These are phyloP conservation scores for Drosophila suzukii DNA, from an alignment of 1,140 invertebrate genomes.

Conservation along the genomic window DNA sequence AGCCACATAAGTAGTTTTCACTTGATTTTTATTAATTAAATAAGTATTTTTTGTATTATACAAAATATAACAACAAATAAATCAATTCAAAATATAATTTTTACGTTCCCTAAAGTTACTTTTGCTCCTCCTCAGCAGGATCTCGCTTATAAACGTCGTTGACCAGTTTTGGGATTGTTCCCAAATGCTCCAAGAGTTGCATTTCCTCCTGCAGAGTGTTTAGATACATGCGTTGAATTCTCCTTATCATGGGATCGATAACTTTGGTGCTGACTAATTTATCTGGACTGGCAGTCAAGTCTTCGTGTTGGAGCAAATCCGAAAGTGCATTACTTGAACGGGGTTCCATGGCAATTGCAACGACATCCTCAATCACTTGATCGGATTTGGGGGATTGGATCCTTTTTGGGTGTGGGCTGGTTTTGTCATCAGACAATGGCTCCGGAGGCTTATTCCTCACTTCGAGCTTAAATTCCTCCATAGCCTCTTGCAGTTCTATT, in stretches of 20 bases:
- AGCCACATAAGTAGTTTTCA: no score
- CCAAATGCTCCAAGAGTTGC: constrained; percentile 52
- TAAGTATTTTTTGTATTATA: no score
- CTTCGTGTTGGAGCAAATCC: background rate
- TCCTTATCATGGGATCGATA: constrained; percentile 51
- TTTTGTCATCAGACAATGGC: background rate
- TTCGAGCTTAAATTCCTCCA: constrained; percentile 17
- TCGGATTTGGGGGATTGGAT: background rate
- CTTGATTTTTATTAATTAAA: no score
- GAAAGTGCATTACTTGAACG: background rate
- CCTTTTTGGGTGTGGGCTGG: background rate
- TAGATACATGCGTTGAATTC: constrained; percentile 53
- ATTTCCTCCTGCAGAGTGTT: constrained; percentile 52
- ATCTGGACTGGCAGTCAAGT: constrained; percentile 20
- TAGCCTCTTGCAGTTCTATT: constrained; percentile 46
- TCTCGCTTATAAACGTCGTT: constrained; percentile 44
- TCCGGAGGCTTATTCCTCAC: background rate
- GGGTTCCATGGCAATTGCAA: no score
- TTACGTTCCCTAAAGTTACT: background rate
- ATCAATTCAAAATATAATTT: background rate
- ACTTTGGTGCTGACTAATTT: constrained; percentile 56
- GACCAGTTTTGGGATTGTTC: constrained; percentile 37
- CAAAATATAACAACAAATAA: constrained; percentile 3
- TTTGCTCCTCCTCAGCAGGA: background rate
- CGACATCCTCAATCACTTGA: background rate